Evolutionary conservation across 2,888 invertebrate genomes (phyloP).

Genomic region (Colostygia pectinataria): DNA sequence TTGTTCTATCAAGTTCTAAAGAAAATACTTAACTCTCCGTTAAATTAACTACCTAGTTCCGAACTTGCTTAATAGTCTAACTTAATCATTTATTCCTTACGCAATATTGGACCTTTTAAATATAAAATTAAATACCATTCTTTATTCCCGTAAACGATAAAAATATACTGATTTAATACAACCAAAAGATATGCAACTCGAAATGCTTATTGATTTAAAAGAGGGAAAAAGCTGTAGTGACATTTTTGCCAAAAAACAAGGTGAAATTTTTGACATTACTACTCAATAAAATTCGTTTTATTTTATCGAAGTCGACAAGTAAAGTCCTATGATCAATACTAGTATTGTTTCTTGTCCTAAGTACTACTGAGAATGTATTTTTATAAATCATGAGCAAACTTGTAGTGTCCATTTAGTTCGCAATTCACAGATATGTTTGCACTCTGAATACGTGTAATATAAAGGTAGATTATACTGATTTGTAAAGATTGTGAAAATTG

Average conservation of each 20-base stretch:
- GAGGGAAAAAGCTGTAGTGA: not conserved
- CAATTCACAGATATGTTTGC: constrained; percentile 21
- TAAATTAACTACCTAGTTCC: constrained; percentile 24
- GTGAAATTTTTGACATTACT: too few species aligned
- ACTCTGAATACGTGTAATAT: constrained; percentile 12
- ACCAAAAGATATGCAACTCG: constrained; percentile 26
- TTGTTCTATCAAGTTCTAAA: constrained; percentile 15
- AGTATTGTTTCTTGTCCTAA: constrained; percentile 2
- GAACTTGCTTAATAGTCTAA: constrained; percentile 50
- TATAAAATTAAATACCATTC: constrained; percentile 40
- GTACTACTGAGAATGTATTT: not conserved
- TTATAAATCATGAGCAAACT: not conserved
- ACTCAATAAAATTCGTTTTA: too few species aligned
- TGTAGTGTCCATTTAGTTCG: constrained; percentile 15
- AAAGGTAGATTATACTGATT: constrained; percentile 15
- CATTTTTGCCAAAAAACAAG: too few species aligned
- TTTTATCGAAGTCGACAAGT: too few species aligned
- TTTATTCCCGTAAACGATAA: constrained; percentile 35
- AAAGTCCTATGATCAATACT: not conserved
- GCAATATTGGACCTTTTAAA: constrained; percentile 63
- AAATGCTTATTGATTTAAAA: constrained; percentile 19
- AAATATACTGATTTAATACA: constrained; percentile 37
- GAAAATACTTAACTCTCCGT: constrained; percentile 14
- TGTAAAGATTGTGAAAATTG: constrained; percentile 14
- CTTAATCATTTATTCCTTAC: constrained; percentile 56